Evolutionary conservation across 2,113 vertebrate genomes (phyloP), one percentile per base, ranked within the genome.

Genomic region (Cebidichthys violaceus): DNA sequence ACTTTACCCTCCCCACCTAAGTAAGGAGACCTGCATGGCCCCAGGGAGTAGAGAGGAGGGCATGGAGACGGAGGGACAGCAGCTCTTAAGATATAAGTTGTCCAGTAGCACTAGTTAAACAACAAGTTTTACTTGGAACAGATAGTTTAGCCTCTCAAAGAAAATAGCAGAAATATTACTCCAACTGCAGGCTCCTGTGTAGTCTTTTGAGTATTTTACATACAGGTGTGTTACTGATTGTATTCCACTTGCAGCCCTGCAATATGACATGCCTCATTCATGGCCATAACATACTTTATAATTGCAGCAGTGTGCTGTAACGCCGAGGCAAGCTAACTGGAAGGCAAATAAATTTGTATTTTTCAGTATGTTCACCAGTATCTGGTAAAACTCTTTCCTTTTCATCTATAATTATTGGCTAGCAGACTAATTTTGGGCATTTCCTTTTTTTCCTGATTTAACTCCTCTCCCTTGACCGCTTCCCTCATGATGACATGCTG

Each of bases 61-160:
- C 57, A 65, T 27, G 29, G 47, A 76, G 29, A 52, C 0, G 5
- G 18, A 27, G 17, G 4, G 62, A 37, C 35, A 0, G 67, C 20
- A 54, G 22, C 65, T 45, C 35, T n/a, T 47, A 11, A 66, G 31
- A 41, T 55, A 31, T 31, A 9, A 33, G 43, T 4, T 54, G 22
- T 15, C 69, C 55, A 59, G 54, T 17, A 50, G 39, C 61, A 65
- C 83, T 13, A 65, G 71, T 87, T 64, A 1, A 75, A 70, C 78
- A 60, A 80, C 66, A 67, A 74, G 11, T 61, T 86, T 75, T 60
- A 31, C 37, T 62, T 37, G 0, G 45, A 71, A 52, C 22, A 50
- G 47, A 64, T 18, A 31, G n/a, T 61, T 78, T 29, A 18, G 7
- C 18, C 29, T 85, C 13, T 84, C 15, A 52, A 75, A 77, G 59